Conservation (phyloP, 2,113 vertebrate genomes). For the Ctenomys sociabilis region DNA sequence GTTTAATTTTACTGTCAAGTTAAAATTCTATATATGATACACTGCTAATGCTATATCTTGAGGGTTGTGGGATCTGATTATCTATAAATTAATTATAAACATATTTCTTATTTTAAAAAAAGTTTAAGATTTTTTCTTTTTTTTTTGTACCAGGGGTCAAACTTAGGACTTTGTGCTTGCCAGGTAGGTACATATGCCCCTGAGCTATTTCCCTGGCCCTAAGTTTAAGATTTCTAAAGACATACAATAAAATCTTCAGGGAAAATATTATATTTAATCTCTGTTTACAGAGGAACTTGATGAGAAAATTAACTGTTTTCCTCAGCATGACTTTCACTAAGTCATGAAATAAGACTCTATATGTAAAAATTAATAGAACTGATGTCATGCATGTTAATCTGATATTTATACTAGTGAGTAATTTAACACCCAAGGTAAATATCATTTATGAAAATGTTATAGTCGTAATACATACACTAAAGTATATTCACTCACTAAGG, state of each 20-base stretch:
- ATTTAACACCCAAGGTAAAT: slow-evolving; percentile 57
- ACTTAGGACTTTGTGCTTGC: too few relatives aligned
- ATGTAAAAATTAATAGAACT: slow-evolving; percentile 49
- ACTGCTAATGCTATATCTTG: slow-evolving; percentile 49
- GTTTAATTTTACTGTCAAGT: slow-evolving; percentile 51
- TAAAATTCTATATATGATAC: slow-evolving; percentile 54
- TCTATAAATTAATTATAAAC: slow-evolving; percentile 59
- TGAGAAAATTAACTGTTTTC: slow-evolving; percentile 47
- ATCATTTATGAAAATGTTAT: slow-evolving; percentile 24
- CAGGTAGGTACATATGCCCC: too few relatives aligned
- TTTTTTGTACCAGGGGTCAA: too few relatives aligned
- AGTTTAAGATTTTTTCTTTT: too few relatives aligned
- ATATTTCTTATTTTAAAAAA: slow-evolving; percentile 46
- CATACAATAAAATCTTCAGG: slow-evolving; percentile 38
- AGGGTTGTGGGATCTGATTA: slow-evolving; percentile 36
- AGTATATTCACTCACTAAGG: slow-evolving; percentile 5
- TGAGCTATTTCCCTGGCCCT: too few relatives aligned
- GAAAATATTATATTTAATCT: slow-evolving; percentile 36
- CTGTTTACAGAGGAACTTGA: slow-evolving; percentile 59
- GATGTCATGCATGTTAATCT: slow-evolving; percentile 21
- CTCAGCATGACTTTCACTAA: slow-evolving; percentile 12
- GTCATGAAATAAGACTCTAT: slow-evolving; percentile 33
- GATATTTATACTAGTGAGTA: slow-evolving; percentile 55
- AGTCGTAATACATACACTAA: slow-evolving; percentile 50
- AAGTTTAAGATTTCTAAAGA: slow-evolving; percentile 43